Percentiles rank a stretch among this genome's conserved stretches.
These are phyloP conservation scores for Pseudobourletiella spinata DNA, from an alignment of 1,140 invertebrate species.

Conservation along the genomic window DNA sequence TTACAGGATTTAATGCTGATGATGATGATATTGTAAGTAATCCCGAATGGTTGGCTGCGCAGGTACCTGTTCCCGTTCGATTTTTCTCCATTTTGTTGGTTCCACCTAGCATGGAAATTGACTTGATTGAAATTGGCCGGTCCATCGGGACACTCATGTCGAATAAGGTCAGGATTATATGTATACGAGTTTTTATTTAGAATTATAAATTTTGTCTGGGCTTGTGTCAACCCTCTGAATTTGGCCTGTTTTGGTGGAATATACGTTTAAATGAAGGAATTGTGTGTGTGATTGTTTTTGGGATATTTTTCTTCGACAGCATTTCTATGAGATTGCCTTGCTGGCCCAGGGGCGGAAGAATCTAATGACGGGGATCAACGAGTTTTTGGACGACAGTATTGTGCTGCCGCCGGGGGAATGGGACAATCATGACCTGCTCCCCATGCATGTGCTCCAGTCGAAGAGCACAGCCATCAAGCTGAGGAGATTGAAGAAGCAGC, in stretches of 20 bases:
- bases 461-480: conserved; percentile 34
- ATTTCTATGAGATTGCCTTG: conserved; percentile 86
- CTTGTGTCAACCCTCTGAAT: no score
- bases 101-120: conserved; percentile 66
- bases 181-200: no score
- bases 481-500: conserved; percentile 26
- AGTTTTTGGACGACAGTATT: conserved; percentile 87
- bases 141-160: conserved; percentile 94
- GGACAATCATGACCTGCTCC: conserved; percentile 48
- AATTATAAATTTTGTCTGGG: no score
- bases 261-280: no score
- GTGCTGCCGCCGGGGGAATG: conserved; percentile 80
- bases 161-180: conserved; percentile 67
- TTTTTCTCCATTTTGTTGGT: conserved; percentile 90
- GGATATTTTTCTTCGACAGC: conserved; percentile 39
- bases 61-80: conserved; percentile 66
- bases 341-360: conserved; percentile 77
- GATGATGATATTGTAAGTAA: no score
- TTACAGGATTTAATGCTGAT: no score
- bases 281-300: no score
- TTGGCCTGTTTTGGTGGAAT: no score
- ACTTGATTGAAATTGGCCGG: conserved; percentile 92
- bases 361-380: conserved; percentile 84
- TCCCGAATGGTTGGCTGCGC: no score
- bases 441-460: conserved; percentile 46